phyloP scores from a whole-genome alignment of 1,140 invertebrate species.

The Apis laboriosa region DNA sequence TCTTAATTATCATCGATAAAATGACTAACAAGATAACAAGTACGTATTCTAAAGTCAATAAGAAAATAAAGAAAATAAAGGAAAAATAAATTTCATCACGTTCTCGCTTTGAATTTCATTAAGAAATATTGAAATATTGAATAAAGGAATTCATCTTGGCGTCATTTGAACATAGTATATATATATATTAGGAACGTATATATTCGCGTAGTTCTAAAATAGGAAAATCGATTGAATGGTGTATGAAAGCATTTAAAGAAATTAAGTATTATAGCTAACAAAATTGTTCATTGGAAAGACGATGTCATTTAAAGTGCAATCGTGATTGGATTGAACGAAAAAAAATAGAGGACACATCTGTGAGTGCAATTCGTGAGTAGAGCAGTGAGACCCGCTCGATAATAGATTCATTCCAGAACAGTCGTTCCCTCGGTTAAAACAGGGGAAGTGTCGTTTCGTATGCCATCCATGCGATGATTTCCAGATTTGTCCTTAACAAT shows the following conservation, averaged over 20 bases:
- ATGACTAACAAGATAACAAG: neutral
- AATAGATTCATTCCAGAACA: conserved; percentile 32
- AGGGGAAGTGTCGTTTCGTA: neutral
- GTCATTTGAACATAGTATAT: too few relatives aligned
- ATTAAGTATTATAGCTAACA: neutral
- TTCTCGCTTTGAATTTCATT: neutral
- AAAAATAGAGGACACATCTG: conserved; percentile 14
- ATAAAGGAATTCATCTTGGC: neutral
- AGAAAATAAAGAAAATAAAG: neutral
- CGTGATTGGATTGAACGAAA: neutral
- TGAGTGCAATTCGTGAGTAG: conserved; percentile 11
- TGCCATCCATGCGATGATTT: neutral
- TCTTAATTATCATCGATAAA: neutral
- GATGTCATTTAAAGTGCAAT: neutral
- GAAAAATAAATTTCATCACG: too few relatives aligned
- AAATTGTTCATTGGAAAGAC: neutral
- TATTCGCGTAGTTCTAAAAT: neutral
- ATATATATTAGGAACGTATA: neutral
- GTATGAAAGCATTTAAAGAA: neutral
- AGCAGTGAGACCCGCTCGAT: conserved; percentile 15
- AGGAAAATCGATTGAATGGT: conserved; percentile 27
- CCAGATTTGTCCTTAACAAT: conserved; percentile 3
- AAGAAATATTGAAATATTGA: neutral
- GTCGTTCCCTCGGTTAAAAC: conserved; percentile 17
- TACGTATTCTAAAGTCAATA: neutral